Evolutionary conservation across 2,113 vertebrate genomes (phyloP).

Genomic region (Trematocara zebra): DNA sequence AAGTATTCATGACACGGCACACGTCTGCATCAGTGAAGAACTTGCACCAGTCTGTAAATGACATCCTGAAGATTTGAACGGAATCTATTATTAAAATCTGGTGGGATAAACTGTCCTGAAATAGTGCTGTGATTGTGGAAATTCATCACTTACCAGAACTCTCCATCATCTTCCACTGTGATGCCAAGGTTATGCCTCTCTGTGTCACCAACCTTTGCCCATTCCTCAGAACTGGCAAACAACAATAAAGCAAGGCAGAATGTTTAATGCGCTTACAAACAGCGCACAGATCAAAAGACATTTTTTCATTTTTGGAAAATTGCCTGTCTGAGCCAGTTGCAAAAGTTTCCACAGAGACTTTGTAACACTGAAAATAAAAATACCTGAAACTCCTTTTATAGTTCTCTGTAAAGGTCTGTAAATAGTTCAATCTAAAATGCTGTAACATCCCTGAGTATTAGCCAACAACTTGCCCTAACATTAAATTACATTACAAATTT

Average conservation of each 20-base stretch:
- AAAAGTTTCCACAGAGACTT: background rate
- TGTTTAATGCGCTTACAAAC: background rate
- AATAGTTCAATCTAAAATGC: background rate
- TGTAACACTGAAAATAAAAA: background rate
- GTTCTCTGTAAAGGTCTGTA: background rate
- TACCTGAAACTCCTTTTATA: background rate
- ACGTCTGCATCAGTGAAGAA: constrained; percentile 82
- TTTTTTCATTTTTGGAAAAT: background rate
- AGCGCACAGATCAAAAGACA: background rate
- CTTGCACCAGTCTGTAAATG: constrained; percentile 88
- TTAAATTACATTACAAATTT: background rate
- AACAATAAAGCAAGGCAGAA: background rate
- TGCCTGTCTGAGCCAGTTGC: background rate
- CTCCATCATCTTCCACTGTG: constrained; percentile 85
- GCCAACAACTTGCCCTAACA: background rate
- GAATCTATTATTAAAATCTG: background rate
- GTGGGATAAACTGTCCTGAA: background rate
- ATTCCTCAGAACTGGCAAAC: constrained; percentile 83
- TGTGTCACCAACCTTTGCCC: constrained; percentile 80
- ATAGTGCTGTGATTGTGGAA: background rate
- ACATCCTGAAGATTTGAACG: constrained; percentile 77
- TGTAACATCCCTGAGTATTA: background rate
- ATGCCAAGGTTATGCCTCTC: constrained; percentile 82
- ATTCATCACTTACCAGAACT: constrained; percentile 84
- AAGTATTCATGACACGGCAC: constrained; percentile 87